Percentiles rank a stretch among this genome's conserved stretches.
Evolutionary conservation across 2,797 vertebrate species (phyloP).

Genomic region (Syncerus caffer): DNA sequence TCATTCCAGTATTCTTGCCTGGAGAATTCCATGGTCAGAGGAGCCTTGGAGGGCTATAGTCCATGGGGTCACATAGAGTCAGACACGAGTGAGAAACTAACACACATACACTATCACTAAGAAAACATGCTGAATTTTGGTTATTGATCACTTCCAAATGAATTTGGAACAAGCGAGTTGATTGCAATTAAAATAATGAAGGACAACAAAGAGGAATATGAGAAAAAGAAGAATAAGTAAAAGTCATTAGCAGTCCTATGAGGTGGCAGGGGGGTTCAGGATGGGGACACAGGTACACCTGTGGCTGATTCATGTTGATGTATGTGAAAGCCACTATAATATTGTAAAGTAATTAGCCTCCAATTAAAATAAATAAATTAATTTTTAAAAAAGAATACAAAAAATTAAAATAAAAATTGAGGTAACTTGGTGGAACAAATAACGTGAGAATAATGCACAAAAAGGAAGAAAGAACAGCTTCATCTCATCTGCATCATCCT

Average conservation of each 20-base stretch:
- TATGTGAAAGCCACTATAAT: neutral
- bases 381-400: neutral
- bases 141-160: neutral
- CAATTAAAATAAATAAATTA: neutral
- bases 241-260: neutral
- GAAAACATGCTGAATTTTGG: neutral
- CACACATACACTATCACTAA: neutral
- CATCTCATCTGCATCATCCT: neutral
- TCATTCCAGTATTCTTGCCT: neutral
- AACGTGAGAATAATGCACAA: neutral
- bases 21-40: neutral
- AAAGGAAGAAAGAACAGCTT: neutral
- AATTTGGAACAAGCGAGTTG: neutral
- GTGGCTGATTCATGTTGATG: fast-evolving
- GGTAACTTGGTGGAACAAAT: neutral
- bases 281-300: neutral
- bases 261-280: neutral
- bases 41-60: neutral
- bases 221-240: neutral
- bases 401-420: neutral
- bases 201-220: neutral
- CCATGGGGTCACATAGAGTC: neutral
- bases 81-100: neutral
- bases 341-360: neutral
- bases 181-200: neutral